Evolutionary conservation across 2,113 vertebrate genomes (phyloP).

Genomic region (Nycticryphes semicollaris): DNA sequence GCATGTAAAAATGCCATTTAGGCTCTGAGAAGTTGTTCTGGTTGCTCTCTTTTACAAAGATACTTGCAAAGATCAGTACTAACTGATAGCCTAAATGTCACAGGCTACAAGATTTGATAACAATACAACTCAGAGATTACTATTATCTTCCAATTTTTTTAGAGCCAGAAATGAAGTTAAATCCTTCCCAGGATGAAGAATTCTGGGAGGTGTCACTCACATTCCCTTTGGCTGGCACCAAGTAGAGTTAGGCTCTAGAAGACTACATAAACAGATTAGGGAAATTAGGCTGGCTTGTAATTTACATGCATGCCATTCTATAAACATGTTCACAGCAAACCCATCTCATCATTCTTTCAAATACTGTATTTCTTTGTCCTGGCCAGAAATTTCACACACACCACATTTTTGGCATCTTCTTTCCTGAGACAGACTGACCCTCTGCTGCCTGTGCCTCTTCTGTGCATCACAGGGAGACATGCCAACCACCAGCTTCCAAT

Average conservation of each 20-base stretch:
- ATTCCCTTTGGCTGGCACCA: background rate
- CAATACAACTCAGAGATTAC: background rate
- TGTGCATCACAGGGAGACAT: background rate
- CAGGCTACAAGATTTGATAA: background rate
- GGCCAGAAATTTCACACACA: background rate
- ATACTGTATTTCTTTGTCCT: background rate
- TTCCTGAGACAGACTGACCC: background rate
- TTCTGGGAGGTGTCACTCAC: background rate
- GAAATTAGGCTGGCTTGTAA: background rate
- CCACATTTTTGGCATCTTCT: background rate
- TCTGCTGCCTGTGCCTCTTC: background rate
- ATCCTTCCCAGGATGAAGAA: background rate
- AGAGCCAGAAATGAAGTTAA: background rate
- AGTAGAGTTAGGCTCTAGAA: background rate
- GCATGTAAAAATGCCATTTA: background rate
- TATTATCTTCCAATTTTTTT: background rate
- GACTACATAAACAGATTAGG: background rate
- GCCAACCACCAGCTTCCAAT: background rate
- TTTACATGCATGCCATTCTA: background rate
- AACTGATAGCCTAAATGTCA: background rate
- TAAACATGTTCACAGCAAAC: background rate
- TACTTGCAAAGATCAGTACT: background rate
- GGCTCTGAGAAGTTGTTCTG: background rate
- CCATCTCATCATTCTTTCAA: background rate
- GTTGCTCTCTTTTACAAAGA: background rate